Conservation (phyloP, 2,797 vertebrate species). For the Lophotriccus pileatus region DNA sequence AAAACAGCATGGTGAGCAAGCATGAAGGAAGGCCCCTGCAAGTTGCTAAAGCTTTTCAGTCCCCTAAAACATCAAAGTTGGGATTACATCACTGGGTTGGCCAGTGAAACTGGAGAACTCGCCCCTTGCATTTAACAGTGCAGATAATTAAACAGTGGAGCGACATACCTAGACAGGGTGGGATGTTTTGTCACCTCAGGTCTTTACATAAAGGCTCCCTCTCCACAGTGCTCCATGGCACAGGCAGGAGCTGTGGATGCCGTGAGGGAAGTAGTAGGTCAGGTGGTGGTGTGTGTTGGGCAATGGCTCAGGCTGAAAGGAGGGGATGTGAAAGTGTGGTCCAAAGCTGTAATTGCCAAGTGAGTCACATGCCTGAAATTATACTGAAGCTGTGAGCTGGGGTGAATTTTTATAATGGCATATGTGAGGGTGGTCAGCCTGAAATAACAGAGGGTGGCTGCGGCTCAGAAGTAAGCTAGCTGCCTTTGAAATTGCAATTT, state of each 20-base stretch:
- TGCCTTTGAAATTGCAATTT: neutral
- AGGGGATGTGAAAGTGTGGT: slow-evolving; percentile 9
- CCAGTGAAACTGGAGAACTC: slow-evolving; percentile 18
- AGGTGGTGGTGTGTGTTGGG: neutral
- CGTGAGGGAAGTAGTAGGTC: neutral
- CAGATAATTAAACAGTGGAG: neutral
- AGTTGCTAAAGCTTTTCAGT: neutral
- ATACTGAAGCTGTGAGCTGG: neutral
- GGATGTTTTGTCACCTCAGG: slow-evolving; percentile 20
- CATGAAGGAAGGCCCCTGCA: neutral
- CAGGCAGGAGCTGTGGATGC: neutral
- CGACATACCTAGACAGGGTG: neutral
- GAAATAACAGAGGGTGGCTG: neutral
- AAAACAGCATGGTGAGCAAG: neutral
- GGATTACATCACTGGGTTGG: neutral
- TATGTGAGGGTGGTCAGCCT: neutral
- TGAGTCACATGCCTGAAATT: neutral
- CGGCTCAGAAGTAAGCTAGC: neutral
- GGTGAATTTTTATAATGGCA: neutral
- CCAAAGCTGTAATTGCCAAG: neutral
- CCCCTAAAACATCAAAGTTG: neutral
- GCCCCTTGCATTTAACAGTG: neutral
- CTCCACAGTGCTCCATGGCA: neutral
- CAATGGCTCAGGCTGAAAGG: neutral
- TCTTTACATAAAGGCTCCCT: neutral